A percentile compares a stretch with the other conserved stretches of the same genome.
Conservation (phyloP, 2,888 invertebrate species). For the Blastobasis lacticolella region DNA sequence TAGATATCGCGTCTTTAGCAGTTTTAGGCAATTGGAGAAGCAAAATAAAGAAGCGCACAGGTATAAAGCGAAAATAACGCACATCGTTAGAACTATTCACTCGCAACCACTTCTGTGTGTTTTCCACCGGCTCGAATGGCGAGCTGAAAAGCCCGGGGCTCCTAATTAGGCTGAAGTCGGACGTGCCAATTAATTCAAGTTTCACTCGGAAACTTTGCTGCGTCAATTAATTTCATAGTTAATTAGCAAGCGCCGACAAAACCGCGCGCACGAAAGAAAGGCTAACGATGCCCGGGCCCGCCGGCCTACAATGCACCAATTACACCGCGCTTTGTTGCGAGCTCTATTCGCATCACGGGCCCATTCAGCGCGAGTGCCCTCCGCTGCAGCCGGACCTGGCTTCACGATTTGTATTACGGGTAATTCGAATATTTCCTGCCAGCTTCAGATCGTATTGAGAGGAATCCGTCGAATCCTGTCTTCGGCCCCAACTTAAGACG, state of each 20-base stretch:
- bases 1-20: too few species aligned
- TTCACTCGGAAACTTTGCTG: constrained; percentile 73
- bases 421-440: too few species aligned
- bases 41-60: too few species aligned
- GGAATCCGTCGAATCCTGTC: too few species aligned
- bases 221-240: constrained; percentile 76
- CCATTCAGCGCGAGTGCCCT: constrained; percentile 23
- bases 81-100: constrained; percentile 36
- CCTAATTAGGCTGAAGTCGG: constrained; percentile 74
- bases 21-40: too few species aligned
- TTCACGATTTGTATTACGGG: too few species aligned
- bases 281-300: constrained; percentile 65
- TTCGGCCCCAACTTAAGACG: too few species aligned
- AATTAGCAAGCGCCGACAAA: constrained; percentile 70
- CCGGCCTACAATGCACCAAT: constrained; percentile 63
- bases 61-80: not conserved
- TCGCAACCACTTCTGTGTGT: constrained; percentile 69
- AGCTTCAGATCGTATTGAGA: too few species aligned
- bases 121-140: constrained; percentile 67
- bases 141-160: constrained; percentile 71
- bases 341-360: constrained; percentile 37
- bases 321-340: constrained; percentile 55
- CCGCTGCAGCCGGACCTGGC: too few species aligned
- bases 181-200: constrained; percentile 75
- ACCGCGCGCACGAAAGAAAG: constrained; percentile 66